Evolutionary conservation across 1,140 invertebrate species (phyloP).

Genomic region (Thaumetopoea pityocampa): DNA sequence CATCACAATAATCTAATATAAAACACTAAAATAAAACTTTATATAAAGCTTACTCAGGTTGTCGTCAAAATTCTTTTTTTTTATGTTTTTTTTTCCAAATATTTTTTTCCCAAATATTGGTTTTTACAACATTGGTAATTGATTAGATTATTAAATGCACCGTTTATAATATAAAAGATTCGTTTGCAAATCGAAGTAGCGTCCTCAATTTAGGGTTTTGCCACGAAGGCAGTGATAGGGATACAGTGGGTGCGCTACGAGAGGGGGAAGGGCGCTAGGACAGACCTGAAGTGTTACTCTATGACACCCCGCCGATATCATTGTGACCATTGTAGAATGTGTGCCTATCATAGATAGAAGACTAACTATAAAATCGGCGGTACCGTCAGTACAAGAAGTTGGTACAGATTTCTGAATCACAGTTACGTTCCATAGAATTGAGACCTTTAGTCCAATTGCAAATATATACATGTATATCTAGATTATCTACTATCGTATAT

Average conservation of each 20-base stretch:
- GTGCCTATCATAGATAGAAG: slow-evolving; percentile 15
- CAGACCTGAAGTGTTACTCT: slow-evolving; percentile 38
- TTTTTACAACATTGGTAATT: slow-evolving; percentile 10
- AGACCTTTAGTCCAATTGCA: slow-evolving; percentile 19
- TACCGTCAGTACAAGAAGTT: slow-evolving; percentile 26
- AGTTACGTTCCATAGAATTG: slow-evolving; percentile 22
- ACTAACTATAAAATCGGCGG: slow-evolving; percentile 26
- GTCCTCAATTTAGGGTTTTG: slow-evolving; percentile 38
- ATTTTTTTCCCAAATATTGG: slow-evolving; percentile 5
- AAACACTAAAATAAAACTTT: too few species aligned
- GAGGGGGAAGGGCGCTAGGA: slow-evolving; percentile 60
- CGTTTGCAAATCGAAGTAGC: slow-evolving; percentile 40
- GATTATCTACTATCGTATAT: slow-evolving; percentile 18
- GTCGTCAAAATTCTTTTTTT: too few species aligned
- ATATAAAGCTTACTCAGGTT: too few species aligned
- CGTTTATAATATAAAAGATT: slow-evolving; percentile 15
- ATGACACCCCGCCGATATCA: slow-evolving; percentile 27
- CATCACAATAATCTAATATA: too few species aligned
- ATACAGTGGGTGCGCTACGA: slow-evolving; percentile 64
- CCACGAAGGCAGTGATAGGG: slow-evolving; percentile 56
- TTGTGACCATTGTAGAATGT: slow-evolving; percentile 7
- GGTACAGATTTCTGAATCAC: slow-evolving; percentile 38
- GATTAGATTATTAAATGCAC: slow-evolving; percentile 16
- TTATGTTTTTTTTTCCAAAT: too few species aligned
- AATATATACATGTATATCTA: slow-evolving; percentile 20